Conservation (phyloP, 2,888 invertebrate species). For the Tetheella fluctuosa region DNA sequence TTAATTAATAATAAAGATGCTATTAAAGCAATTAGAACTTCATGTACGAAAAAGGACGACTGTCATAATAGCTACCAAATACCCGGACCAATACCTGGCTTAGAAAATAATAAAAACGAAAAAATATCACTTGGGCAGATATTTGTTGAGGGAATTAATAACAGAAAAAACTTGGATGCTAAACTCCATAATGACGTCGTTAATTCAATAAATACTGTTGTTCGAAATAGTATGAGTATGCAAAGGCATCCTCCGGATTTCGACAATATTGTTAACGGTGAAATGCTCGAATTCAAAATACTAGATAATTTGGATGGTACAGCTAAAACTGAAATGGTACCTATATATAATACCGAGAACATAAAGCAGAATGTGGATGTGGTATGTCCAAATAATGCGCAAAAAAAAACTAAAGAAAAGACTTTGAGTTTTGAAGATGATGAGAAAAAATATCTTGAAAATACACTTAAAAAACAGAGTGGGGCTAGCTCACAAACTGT, state of each 20-base stretch:
- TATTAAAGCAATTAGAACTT: not conserved
- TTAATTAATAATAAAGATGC: not conserved
- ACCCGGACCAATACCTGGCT: constrained; percentile 35
- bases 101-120: not conserved
- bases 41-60: constrained; percentile 18
- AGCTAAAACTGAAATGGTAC: not conserved
- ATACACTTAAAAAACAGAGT: not conserved
- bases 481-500: not conserved
- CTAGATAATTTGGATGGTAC: not conserved
- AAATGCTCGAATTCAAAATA: not conserved
- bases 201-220: not conserved
- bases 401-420: not conserved
- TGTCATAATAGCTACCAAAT: constrained; percentile 35
- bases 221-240: not conserved
- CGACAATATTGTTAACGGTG: too few relatives aligned
- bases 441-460: not conserved
- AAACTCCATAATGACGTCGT: not conserved
- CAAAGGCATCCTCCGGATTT: not conserved
- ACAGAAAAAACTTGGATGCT: not conserved
- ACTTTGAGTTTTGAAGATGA: not conserved
- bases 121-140: not conserved
- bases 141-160: not conserved
- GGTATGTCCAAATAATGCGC: not conserved
- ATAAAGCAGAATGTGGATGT: not conserved
- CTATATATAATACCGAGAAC: not conserved